Conservation (phyloP, 1,140 invertebrate genomes). For the Rhizoglyphus robini region DNA sequence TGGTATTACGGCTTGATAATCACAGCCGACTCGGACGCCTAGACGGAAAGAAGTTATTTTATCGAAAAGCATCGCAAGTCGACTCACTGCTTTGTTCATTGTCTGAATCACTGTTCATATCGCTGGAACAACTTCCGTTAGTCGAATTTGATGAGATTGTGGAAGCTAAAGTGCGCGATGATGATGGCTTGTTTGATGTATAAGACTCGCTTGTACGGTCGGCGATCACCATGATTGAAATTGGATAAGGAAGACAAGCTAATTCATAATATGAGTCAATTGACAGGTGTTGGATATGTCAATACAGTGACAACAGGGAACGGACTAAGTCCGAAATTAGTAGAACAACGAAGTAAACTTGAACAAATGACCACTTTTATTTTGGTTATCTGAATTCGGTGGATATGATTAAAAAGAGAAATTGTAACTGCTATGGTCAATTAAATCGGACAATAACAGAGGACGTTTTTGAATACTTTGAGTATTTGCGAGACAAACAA, state of each 20-base stretch:
- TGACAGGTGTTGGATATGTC: background rate
- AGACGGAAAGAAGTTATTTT: constrained; percentile 43
- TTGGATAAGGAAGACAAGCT: background rate
- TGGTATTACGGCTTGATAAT: constrained; percentile 82
- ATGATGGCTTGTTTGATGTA: background rate
- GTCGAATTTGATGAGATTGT: background rate
- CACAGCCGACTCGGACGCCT: constrained; percentile 82
- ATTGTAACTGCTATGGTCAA: no score
- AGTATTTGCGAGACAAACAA: no score
- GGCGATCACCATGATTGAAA: background rate
- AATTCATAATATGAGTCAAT: no score
- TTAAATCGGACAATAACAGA: no score
- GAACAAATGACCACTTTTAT: no score
- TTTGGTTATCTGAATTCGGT: no score
- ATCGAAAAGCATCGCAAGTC: background rate
- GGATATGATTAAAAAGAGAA: no score
- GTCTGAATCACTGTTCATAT: constrained; percentile 9
- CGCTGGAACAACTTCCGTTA: constrained; percentile 1
- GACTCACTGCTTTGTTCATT: background rate
- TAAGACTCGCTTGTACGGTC: background rate
- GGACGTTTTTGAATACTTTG: no score
- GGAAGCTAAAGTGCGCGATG: background rate
- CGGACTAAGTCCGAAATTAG: no score
- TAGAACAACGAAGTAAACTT: no score
- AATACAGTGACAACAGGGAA: no score